Evolutionary conservation across 2,888 invertebrate species (phyloP).

Genomic region (Odontothrips loti): DNA sequence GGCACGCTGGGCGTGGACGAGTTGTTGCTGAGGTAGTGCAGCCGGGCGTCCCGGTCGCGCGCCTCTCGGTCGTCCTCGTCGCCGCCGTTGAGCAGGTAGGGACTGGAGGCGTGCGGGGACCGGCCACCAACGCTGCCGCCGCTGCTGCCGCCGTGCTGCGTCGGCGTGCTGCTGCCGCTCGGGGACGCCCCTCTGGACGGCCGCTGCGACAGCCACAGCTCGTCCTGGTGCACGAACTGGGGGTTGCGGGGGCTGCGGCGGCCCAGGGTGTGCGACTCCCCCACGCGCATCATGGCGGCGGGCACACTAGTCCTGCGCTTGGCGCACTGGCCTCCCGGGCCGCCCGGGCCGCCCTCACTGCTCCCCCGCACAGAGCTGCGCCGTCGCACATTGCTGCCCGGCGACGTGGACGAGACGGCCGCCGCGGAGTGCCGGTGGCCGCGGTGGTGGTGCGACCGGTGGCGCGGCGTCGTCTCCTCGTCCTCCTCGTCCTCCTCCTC

Average conservation of each 20-base stretch:
- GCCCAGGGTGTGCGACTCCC: conserved; percentile 45
- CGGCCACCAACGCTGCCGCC: conserved; percentile 7
- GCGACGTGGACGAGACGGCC: conserved; percentile 43
- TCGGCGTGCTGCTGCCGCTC: conserved; percentile 15
- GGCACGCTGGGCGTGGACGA: conserved; percentile 46
- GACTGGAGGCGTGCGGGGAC: conserved; percentile 28
- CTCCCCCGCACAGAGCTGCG: conserved; percentile 33
- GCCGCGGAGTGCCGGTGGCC: conserved; percentile 13
- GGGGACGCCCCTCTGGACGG: conserved; percentile 29
- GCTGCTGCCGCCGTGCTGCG: conserved; percentile 3
- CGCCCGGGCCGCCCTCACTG: conserved; percentile 33
- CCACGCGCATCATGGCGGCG: conserved; percentile 44
- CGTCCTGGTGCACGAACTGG: conserved; percentile 42
- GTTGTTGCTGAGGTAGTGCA: conserved; percentile 43
- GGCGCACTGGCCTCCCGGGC: conserved; percentile 35
- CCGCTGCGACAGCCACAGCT: conserved; percentile 42
- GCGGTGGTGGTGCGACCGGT: conserved; percentile 35
- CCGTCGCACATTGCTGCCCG: conserved; percentile 37
- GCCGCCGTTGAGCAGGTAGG: conserved; percentile 43
- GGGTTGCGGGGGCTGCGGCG: conserved; percentile 41
- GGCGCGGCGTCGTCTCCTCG: conserved; percentile 40
- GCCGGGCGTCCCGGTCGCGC: conserved; percentile 32
- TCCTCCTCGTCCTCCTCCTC: conserved; percentile 43
- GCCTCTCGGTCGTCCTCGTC: conserved; percentile 36
- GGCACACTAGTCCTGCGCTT: conserved; percentile 41